Evolutionary conservation across 2,113 vertebrate species (phyloP).

Genomic region (Chaetodon trifascialis): DNA sequence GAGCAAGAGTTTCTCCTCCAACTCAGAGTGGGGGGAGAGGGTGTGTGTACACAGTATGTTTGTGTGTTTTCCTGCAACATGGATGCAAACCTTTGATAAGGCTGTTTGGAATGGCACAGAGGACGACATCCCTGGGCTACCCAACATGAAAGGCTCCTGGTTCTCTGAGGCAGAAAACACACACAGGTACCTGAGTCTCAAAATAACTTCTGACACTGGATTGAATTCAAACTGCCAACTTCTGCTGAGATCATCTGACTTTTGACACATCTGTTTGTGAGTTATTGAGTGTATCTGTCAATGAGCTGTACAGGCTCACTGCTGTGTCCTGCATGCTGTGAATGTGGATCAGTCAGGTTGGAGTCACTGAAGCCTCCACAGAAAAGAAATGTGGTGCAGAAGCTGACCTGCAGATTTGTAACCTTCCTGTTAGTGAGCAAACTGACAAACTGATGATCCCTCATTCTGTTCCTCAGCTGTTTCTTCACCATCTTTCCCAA

Average conservation of each 20-base stretch:
- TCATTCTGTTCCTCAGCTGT: background rate
- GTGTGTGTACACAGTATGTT: background rate
- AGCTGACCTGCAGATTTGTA: background rate
- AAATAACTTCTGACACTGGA: conserved; percentile 27
- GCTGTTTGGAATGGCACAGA: conserved; percentile 24
- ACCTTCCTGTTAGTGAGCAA: background rate
- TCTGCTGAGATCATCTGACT: conserved; percentile 12
- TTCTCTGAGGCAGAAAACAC: conserved; percentile 25
- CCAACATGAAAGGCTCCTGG: conserved; percentile 12
- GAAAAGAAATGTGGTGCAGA: background rate
- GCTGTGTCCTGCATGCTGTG: background rate
- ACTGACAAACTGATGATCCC: background rate
- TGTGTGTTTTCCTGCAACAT: background rate
- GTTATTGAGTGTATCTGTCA: conserved; percentile 9
- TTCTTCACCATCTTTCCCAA: background rate
- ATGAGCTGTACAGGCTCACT: background rate
- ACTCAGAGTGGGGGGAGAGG: background rate
- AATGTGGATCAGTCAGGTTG: background rate
- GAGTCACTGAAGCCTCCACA: background rate
- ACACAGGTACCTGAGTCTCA: background rate
- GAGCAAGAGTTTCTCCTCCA: no score
- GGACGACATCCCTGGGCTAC: conserved; percentile 19
- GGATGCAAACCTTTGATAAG: conserved; percentile 18
- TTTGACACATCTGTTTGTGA: conserved; percentile 7
- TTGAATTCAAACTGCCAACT: conserved; percentile 16